Evolutionary conservation across 2,113 vertebrate genomes (phyloP).

Genomic region (Prinia subflava): DNA sequence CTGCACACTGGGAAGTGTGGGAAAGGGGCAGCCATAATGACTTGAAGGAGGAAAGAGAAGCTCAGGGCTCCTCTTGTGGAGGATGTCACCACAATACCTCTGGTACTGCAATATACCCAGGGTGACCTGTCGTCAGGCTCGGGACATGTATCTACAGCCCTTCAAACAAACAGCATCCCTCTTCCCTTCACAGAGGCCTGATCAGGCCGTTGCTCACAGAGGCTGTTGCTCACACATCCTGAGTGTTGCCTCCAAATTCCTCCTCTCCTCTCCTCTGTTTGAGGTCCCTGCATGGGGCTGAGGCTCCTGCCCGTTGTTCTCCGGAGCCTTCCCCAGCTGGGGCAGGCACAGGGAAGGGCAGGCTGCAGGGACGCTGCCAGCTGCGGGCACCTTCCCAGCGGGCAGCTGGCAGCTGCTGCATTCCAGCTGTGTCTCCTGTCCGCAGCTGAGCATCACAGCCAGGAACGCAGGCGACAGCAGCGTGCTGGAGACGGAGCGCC

Average conservation of each 20-base stretch:
- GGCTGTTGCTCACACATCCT: fast-evolving
- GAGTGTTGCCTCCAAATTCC: fast-evolving
- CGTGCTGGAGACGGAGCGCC: background rate
- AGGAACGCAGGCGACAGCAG: background rate
- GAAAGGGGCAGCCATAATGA: no score
- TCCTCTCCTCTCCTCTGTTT: no score
- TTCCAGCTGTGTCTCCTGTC: background rate
- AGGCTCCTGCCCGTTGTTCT: background rate
- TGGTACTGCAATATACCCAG: background rate
- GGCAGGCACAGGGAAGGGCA: background rate
- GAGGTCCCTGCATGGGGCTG: fast-evolving
- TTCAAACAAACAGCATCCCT: background rate
- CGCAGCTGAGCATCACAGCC: background rate
- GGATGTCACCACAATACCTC: background rate
- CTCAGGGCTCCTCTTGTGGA: fast-evolving
- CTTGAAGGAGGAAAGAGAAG: background rate
- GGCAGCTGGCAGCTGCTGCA: background rate
- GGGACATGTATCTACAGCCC: fast-evolving
- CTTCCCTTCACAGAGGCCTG: background rate
- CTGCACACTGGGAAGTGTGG: background rate
- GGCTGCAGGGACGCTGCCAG: background rate
- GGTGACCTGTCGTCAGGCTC: fast-evolving
- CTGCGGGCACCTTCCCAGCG: background rate
- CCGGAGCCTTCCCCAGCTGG: fast-evolving
- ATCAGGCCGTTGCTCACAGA: background rate